phyloP scores from a whole-genome alignment of 2,888 invertebrate species.

The Troides oblongomaculatus region DNA sequence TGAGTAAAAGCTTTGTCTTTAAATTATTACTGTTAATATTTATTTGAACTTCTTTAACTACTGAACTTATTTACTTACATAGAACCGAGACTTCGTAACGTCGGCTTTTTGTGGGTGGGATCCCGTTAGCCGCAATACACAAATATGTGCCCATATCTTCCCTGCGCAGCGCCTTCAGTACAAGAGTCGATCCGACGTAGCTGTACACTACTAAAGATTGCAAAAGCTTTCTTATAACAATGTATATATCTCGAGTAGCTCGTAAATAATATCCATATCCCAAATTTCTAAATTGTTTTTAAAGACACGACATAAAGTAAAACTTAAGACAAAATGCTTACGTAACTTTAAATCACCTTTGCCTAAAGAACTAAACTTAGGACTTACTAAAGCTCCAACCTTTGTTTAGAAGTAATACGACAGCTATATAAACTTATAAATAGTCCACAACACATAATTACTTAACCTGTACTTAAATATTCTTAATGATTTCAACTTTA shows the following conservation, averaged over 20 bases:
- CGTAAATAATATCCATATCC: too few species aligned
- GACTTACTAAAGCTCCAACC: not conserved
- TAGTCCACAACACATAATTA: not conserved
- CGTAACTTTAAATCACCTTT: not conserved
- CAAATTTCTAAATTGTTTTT: too few species aligned
- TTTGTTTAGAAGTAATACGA: not conserved
- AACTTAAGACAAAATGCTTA: too few species aligned
- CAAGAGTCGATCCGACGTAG: slow-evolving; percentile 85
- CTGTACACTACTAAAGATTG: slow-evolving; percentile 79
- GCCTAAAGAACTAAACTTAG: not conserved
- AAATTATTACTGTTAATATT: not conserved
- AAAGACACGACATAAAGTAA: too few species aligned
- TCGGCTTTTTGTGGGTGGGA: slow-evolving; percentile 91
- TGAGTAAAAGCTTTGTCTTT: not conserved
- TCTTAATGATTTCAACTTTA: not conserved
- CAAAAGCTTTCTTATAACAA: not conserved
- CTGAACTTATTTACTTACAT: slow-evolving; percentile 83
- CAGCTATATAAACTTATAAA: not conserved
- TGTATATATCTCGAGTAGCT: too few species aligned
- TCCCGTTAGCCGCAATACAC: slow-evolving; percentile 91
- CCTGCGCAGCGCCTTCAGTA: slow-evolving; percentile 85
- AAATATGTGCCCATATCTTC: slow-evolving; percentile 92
- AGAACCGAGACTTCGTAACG: slow-evolving; percentile 89
- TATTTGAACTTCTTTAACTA: not conserved
- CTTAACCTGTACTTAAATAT: too few species aligned